A percentile compares a stretch with the other conserved stretches of the same genome.
These are phyloP conservation scores for Triplophysa rosa DNA, from an alignment of 2,113 vertebrate genomes.

Conservation along the genomic window DNA sequence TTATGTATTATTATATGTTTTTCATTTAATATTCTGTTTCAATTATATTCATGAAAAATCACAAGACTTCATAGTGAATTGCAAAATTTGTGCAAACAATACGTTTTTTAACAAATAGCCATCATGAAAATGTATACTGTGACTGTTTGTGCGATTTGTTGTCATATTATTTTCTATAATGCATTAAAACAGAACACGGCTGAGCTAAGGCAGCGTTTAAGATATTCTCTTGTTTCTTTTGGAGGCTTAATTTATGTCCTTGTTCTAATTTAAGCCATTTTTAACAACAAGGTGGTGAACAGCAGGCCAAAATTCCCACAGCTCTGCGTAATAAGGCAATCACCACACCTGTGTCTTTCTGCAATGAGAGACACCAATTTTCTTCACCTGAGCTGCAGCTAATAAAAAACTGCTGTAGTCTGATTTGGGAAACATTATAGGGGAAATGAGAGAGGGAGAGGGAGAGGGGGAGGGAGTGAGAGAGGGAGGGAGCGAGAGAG, in stretches of 20 bases:
- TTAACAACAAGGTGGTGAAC: conserved; percentile 31
- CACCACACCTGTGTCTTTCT: conserved; percentile 54
- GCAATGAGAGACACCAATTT: conserved; percentile 41
- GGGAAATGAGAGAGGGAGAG: neutral
- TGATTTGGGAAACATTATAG: conserved; percentile 29
- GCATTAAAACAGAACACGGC: neutral
- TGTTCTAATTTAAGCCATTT: conserved; percentile 43
- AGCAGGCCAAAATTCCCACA: conserved; percentile 26
- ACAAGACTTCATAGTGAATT: neutral
- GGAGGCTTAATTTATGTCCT: conserved; percentile 20
- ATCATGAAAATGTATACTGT: no score
- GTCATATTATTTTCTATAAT: neutral
- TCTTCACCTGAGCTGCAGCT: conserved; percentile 55
- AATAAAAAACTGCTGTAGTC: conserved; percentile 54
- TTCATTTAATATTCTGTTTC: neutral
- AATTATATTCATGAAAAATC: neutral
- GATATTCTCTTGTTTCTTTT: conserved; percentile 16
- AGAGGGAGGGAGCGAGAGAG: no score
- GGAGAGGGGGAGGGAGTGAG: no score
- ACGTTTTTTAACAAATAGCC: no score
- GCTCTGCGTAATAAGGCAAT: conserved; percentile 49
- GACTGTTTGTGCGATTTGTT: neutral
- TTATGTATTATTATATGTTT: neutral
- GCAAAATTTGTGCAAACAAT: neutral
- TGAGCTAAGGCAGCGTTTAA: neutral